Conservation (phyloP, 2,888 invertebrate species). For the Prenolepis imparis region DNA sequence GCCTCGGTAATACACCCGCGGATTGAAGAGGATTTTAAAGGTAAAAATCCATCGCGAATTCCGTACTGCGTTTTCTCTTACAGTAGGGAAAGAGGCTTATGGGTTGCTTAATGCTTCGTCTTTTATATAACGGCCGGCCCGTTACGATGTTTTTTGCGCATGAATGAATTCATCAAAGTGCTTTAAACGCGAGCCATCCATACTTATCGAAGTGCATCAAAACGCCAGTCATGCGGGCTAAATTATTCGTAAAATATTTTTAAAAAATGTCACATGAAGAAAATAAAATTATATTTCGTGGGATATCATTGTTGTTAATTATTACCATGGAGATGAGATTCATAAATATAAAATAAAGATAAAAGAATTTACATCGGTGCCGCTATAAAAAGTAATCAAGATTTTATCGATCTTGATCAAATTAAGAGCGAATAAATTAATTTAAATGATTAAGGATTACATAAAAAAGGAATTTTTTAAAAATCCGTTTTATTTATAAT, state of each 20-base stretch:
- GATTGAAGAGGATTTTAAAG: slow-evolving; percentile 13
- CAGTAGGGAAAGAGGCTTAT: not conserved
- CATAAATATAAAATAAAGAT: not conserved
- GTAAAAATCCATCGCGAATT: slow-evolving; percentile 36
- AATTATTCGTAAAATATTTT: not conserved
- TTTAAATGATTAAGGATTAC: not conserved
- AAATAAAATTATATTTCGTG: not conserved
- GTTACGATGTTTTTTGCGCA: not conserved
- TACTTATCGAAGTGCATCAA: not conserved
- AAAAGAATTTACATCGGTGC: not conserved
- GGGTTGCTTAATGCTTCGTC: slow-evolving; percentile 4
- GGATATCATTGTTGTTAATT: not conserved
- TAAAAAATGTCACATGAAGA: not conserved
- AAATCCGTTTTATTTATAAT: not conserved
- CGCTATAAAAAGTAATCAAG: not conserved
- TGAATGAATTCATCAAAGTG: not conserved
- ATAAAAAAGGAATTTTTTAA: not conserved
- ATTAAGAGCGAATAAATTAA: not conserved
- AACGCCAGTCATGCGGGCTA: not conserved
- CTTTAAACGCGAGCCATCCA: not conserved
- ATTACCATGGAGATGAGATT: not conserved
- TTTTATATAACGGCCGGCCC: not conserved
- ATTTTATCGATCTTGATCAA: slow-evolving; percentile 1
- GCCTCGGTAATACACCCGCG: slow-evolving; percentile 18
- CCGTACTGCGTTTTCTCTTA: not conserved